These are phyloP conservation scores for Danio tinwini DNA, from an alignment of 2,797 vertebrate species.

Conservation along the genomic window DNA sequence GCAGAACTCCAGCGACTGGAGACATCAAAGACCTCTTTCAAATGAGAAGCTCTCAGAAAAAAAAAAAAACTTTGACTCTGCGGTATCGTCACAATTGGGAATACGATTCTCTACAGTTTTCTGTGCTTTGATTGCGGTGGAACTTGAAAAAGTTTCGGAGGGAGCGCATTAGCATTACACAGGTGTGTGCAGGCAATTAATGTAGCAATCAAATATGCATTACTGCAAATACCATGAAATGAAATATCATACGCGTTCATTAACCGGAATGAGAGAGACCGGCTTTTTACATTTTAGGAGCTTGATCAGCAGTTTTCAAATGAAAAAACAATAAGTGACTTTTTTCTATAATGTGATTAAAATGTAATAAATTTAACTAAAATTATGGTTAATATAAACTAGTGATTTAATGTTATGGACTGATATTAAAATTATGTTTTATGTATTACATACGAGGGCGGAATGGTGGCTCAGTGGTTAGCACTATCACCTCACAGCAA, in stretches of 20 bases:
- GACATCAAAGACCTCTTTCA: conserved; percentile 58
- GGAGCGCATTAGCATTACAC: conserved; percentile 22
- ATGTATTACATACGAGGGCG: too few relatives aligned
- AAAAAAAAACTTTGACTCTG: conserved; percentile 39
- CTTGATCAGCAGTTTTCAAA: neutral
- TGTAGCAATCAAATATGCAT: conserved; percentile 30
- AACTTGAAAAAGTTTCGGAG: conserved; percentile 39
- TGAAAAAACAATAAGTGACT: neutral
- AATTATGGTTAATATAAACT: neutral
- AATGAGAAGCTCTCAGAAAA: conserved; percentile 51
- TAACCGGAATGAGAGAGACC: neutral
- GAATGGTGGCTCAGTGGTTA: too few relatives aligned
- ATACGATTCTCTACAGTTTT: conserved; percentile 42
- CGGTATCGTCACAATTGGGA: conserved; percentile 39
- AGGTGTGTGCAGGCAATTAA: conserved; percentile 26
- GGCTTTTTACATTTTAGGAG: neutral
- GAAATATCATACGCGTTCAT: neutral
- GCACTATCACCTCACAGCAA: too few relatives aligned
- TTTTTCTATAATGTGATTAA: neutral
- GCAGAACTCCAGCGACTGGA: conserved; percentile 59
- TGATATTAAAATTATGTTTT: neutral
- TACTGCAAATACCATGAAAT: neutral
- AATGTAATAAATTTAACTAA: neutral
- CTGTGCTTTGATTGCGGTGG: conserved; percentile 53
- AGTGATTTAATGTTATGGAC: neutral